These are phyloP conservation scores for Bryconaethiops microstoma DNA, from an alignment of 2,797 vertebrate genomes.

Conservation along the genomic window DNA sequence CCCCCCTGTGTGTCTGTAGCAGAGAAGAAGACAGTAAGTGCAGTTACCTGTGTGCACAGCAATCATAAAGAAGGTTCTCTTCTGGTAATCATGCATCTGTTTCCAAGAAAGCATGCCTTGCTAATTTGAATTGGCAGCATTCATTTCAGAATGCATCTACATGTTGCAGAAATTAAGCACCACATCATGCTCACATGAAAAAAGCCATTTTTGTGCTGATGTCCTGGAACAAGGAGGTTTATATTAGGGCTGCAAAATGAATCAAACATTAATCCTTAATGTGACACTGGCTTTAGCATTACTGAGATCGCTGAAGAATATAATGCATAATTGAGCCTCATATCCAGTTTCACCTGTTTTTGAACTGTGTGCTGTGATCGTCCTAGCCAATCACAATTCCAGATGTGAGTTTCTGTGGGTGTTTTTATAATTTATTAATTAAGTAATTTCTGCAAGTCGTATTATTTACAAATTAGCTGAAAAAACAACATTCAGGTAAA, in stretches of 20 bases:
- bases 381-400: no score
- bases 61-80: background rate
- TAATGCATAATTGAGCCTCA: background rate
- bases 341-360: background rate
- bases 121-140: background rate
- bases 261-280: background rate
- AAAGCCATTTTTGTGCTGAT: background rate
- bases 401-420: no score
- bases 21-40: background rate
- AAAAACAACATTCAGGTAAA: no score
- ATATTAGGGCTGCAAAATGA: background rate
- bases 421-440: no score
- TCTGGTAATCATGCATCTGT: background rate
- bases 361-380: background rate
- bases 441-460: no score
- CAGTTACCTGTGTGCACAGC: background rate
- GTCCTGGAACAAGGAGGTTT: background rate
- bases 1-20: constrained; percentile 85
- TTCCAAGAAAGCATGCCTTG: background rate
- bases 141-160: constrained; percentile 10
- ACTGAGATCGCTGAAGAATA: background rate
- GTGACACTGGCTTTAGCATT: no score
- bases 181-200: background rate
- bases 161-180: background rate
- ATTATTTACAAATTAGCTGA: no score